phyloP scores from a whole-genome alignment of 2,888 invertebrate genomes.

The Ferrisia virgata region DNA sequence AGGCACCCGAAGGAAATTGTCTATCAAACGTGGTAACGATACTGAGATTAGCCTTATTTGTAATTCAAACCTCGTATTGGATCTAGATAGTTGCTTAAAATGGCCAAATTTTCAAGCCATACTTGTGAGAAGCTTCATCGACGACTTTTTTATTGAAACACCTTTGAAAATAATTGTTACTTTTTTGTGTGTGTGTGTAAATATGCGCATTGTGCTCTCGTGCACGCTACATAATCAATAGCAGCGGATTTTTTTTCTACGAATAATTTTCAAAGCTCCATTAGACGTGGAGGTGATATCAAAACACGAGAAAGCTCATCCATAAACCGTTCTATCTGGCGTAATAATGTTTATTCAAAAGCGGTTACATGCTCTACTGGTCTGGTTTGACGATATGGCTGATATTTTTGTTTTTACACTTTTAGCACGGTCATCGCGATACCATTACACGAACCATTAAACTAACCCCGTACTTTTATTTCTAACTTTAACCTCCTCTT shows the following conservation, averaged over 20 bases:
- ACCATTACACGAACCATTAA: conserved; percentile 28
- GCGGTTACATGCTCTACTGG: conserved; percentile 16
- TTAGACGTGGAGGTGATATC: background rate
- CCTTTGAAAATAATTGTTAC: background rate
- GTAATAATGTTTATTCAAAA: conserved; percentile 9
- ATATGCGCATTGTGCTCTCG: background rate
- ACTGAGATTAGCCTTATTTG: background rate
- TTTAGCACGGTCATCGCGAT: conserved; percentile 26
- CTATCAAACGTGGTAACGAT: conserved; percentile 1
- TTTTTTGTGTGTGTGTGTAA: too few relatives aligned
- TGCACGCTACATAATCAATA: background rate
- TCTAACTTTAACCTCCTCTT: conserved; percentile 24
- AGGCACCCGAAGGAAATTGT: background rate
- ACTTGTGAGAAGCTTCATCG: background rate
- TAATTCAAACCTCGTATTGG: background rate
- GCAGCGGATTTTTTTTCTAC: background rate
- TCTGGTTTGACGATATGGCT: conserved; percentile 23
- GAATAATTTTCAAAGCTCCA: background rate
- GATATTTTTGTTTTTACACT: conserved; percentile 30
- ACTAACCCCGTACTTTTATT: conserved; percentile 28
- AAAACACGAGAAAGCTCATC: background rate
- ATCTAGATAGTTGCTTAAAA: background rate
- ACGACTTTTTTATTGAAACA: background rate
- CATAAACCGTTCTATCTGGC: conserved; percentile 2
- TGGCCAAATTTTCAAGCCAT: background rate